Evolutionary conservation across 2,113 vertebrate species (phyloP), one percentile per base, ranked within the genome.

Genomic region (Rhinolophus ferrumequinum): DNA sequence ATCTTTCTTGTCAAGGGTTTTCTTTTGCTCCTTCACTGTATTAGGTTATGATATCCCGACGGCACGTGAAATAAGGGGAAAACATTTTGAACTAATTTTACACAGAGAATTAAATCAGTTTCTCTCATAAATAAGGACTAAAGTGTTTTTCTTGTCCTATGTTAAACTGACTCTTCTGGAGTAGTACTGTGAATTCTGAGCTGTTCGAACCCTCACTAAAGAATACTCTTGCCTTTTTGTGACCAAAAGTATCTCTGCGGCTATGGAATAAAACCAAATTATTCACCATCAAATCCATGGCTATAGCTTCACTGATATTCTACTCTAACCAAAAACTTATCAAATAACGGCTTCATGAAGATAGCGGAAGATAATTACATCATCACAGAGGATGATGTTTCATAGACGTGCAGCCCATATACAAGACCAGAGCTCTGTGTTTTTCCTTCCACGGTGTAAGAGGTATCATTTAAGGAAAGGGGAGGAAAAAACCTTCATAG

Each of bases 21-120:
- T 88, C 91, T 87, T 86, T 82, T 19, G 13, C 67, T 87, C 67
- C 50, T 76, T 87, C 5, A 13, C 1, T 19, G 3, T 41, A 69
- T 35, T 73, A 87, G 44, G 69, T 87, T 80, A 82, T 92, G 94
- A 95, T 94, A 90, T 96, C 33, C 15, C 69, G 35, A 84, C 56
- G 72, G 50, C 33, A 30, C 70, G 24, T 44, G 69, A 96, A 94
- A 66, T 41, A 75, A 76, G 54, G 15, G 15, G 15, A 80, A 52
- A 13, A 33, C 64, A 77, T 35, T 84, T 62, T 90, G 6, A 96
- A 86, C 35, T 77, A 82, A 70, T 81, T 88, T 95, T 88, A 83
- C 22, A 72, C 30, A 86, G 64, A 60, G 38, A 93, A 91, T 85
- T 77, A 82, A 89, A 70, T 90, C 73, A 92, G 69, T 79, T 26